Evolutionary conservation across 2,888 invertebrate genomes (phyloP), one percentile per base, ranked within the genome.

Genomic region (Didymodactylos carnosus): DNA sequence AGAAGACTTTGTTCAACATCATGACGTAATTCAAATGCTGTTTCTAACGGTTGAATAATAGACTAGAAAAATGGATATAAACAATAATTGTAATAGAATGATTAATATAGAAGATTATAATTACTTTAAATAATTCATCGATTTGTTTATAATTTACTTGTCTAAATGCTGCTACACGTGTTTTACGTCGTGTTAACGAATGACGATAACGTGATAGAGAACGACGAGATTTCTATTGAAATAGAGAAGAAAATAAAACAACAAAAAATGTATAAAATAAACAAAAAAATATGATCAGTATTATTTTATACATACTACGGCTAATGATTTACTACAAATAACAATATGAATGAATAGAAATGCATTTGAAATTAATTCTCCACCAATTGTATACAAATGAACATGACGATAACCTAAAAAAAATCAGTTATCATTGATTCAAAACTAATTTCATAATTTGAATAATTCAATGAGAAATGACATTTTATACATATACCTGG

Each of bases 371-470:
- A 62, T 62, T 29, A 62, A n/a, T 35, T 62, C 62, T 35, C 62
- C 62, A 62, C 62, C 62, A n/a, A 62, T 62, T 3, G 62, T 62
- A 62, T 62, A 62, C 4, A 62, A n/a, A 62, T 62, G 27, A 19
- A 74, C 14, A 46, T 74, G 74, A 41, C 74, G 39, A 46, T 74
- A 74, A 10, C 74, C 74, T 73, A 25, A 23, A 13, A 39, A 10
- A 43, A 69, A 35, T 29, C 14, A 69, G 8, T 25, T 39, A 14
- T 35, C 2, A 10, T 39, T 39, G 14, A 23, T 25, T 49, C 25
- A 70, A 43, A 70, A 43, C 16, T 41, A 43, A 25, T 40, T 35
- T n/a, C n/a, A 46, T 39, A n/a, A n/a, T n/a, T n/a, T n/a, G n/a
- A n/a, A n/a, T n/a, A n/a, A n/a, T n/a, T n/a, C n/a, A 19, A 29